Base-by-base conservation (phyloP, 2,113 vertebrate species). In the Anarrhichthys ocellatus region DNA sequence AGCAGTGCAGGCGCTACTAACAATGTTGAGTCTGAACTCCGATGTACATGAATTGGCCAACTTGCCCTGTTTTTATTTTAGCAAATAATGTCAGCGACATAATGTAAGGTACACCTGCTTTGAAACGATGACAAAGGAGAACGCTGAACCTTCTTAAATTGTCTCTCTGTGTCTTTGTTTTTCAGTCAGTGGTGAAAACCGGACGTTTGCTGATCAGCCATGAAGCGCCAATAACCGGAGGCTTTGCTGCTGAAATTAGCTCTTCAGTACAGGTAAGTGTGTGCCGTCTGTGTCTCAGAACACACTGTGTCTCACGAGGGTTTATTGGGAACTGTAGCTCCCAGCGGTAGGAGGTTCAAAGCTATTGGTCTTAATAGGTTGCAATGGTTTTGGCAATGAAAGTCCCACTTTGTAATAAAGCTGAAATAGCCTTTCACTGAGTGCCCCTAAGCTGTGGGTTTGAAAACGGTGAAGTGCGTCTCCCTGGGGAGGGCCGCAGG, bases 181-280 rank as follows among this genome's bases (percentile, higher is more conserved):
- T 96, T 79, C 94, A 99, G 98, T 99, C 98, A 0, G 98, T 99
- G 91, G 95, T 89, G 64, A 99, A 99, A 94, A 99, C 98, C 0
- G 98, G 98, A 2, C 93, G 98, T 18, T 92, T 99, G 88, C 94
- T 99, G 82, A 95, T 99, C 88, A 99, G 97, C 92, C 98, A 99
- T 0, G 98, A 99, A 84, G 98, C 98, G 87, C 98, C 98, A 11
- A 22, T 99, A 82, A 99, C 98, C 0, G 98, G 98, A 90, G 98
- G 98, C 44, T 99, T 99, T 94, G 98, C 98, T 1, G 96, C 96
- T 13, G 98, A 99, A 94, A 99, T 99, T 91, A 96, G 96, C 90
- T 96, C 98, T 4, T 96, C 97, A 0, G 97, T 99, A 79, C 98
- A 99, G 97, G 98, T 99, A 95, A 91, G 71, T 85, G 70, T 54